phyloP scores from a whole-genome alignment of 2,797 vertebrate genomes.

The Phoebastria nigripes region DNA sequence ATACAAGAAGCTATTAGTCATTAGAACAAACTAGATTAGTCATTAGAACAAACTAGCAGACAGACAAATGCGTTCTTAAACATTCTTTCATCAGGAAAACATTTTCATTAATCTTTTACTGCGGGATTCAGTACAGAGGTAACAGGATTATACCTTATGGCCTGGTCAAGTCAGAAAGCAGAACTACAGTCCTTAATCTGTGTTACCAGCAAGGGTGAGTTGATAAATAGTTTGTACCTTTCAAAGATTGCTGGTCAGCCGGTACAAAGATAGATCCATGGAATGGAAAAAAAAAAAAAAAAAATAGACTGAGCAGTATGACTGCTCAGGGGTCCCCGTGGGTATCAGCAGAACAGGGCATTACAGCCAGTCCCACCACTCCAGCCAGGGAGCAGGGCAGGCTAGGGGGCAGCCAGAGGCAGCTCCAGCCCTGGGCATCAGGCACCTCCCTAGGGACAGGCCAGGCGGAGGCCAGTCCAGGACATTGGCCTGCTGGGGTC shows the following conservation, averaged over 20 bases:
- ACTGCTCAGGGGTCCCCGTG: not conserved
- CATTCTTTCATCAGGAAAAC: not conserved
- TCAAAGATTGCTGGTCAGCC: not conserved
- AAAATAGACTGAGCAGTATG: not conserved
- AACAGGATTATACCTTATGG: not conserved
- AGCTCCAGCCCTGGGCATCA: not conserved
- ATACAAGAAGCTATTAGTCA: not conserved
- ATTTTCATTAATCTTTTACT: not conserved
- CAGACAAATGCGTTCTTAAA: not conserved
- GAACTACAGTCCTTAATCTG: not conserved
- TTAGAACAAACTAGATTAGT: not conserved
- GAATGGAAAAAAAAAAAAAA: not conserved
- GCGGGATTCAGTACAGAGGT: not conserved
- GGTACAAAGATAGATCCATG: not conserved
- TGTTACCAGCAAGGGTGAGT: not conserved
- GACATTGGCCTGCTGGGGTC: fast-evolving
- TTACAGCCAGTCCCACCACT: not conserved
- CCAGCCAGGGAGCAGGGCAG: not conserved
- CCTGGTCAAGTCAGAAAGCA: not conserved
- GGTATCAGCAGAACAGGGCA: not conserved
- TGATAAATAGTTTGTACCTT: not conserved
- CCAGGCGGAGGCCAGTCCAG: not conserved
- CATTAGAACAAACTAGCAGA: not conserved
- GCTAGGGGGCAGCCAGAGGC: not conserved
- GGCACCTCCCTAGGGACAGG: not conserved